Evolutionary conservation across 1,140 invertebrate genomes (phyloP).

Genomic region (Drosophila repleta): DNA sequence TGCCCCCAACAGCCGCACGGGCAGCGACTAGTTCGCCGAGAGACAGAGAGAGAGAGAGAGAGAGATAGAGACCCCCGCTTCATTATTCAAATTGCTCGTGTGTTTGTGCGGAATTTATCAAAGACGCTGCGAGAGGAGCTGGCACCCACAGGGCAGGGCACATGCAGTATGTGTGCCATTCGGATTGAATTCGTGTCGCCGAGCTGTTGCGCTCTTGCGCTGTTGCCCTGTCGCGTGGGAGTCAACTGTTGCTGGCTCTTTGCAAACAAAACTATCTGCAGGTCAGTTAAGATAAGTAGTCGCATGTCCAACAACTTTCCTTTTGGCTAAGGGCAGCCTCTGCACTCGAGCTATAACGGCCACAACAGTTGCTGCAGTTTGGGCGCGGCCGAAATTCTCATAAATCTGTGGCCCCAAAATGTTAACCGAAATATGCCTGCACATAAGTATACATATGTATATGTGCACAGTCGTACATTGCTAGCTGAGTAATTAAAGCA

Average conservation of each 20-base stretch:
- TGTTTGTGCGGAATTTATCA: slow-evolving; percentile 80
- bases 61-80: slow-evolving; percentile 58
- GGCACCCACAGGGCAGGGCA: slow-evolving; percentile 10
- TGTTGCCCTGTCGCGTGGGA: slow-evolving; percentile 61
- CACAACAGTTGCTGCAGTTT: slow-evolving; percentile 15
- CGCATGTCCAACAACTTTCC: slow-evolving; percentile 67
- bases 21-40: not conserved
- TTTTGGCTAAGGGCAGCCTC: slow-evolving; percentile 70
- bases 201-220: too few species aligned
- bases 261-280: slow-evolving; percentile 63
- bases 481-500: slow-evolving; percentile 77
- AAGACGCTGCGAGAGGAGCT: slow-evolving; percentile 26
- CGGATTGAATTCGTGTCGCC: slow-evolving; percentile 46
- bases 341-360: slow-evolving; percentile 24
- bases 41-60: too few species aligned
- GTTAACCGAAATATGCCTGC: slow-evolving; percentile 42
- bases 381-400: slow-evolving; percentile 76
- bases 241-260: slow-evolving; percentile 53
- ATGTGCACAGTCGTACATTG: slow-evolving; percentile 38
- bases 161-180: slow-evolving; percentile 48
- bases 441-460: slow-evolving; percentile 50
- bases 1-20: slow-evolving; percentile 66
- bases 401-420: slow-evolving; percentile 72
- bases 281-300: slow-evolving; percentile 71
- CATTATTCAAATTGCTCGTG: slow-evolving; percentile 75